A percentile compares a stretch with the other conserved stretches of the same genome.
Evolutionary conservation across 1,140 invertebrate species (phyloP).

Genomic region (Pectinophora gossypiella): DNA sequence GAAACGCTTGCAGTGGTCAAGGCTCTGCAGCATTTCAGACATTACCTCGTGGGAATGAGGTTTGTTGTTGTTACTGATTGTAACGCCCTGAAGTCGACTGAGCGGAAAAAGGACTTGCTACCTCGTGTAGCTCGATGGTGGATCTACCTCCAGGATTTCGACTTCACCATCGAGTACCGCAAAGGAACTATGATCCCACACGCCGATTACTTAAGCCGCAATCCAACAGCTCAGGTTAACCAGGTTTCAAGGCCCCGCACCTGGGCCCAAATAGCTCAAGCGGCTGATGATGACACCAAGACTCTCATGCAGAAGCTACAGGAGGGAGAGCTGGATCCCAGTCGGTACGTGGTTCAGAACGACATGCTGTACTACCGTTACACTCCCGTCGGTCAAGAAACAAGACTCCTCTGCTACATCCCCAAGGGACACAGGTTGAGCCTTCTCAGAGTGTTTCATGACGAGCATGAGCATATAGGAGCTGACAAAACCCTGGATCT

Average conservation of each 20-base stretch:
- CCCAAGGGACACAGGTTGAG: constrained; percentile 11
- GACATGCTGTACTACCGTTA: constrained; percentile 5
- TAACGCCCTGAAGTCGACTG: constrained; percentile 32
- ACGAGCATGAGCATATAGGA: constrained; percentile 9
- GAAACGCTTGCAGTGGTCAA: constrained; percentile 33
- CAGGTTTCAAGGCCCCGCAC: neutral
- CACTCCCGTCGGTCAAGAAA: neutral
- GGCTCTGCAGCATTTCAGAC: constrained; percentile 31
- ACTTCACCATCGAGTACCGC: constrained; percentile 44
- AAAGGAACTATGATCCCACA: constrained; percentile 23
- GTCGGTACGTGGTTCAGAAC: neutral
- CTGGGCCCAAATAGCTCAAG: constrained; percentile 4
- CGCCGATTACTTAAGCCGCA: constrained; percentile 37
- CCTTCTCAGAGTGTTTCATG: constrained; percentile 15
- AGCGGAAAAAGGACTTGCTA: constrained; percentile 32
- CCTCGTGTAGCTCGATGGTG: constrained; percentile 30
- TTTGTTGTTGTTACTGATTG: constrained; percentile 54
- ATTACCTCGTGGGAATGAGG: constrained; percentile 35
- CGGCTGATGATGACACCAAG: constrained; percentile 2
- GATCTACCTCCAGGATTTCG: constrained; percentile 33
- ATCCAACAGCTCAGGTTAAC: constrained; percentile 5
- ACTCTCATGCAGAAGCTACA: neutral
- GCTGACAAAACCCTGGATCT: constrained; percentile 15
- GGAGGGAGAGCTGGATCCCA: neutral
- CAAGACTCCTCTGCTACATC: constrained; percentile 1